Evolutionary conservation across 1,140 invertebrate species (phyloP), one percentile per base, ranked within the genome.

Genomic region (Ceratina calcarata): DNA sequence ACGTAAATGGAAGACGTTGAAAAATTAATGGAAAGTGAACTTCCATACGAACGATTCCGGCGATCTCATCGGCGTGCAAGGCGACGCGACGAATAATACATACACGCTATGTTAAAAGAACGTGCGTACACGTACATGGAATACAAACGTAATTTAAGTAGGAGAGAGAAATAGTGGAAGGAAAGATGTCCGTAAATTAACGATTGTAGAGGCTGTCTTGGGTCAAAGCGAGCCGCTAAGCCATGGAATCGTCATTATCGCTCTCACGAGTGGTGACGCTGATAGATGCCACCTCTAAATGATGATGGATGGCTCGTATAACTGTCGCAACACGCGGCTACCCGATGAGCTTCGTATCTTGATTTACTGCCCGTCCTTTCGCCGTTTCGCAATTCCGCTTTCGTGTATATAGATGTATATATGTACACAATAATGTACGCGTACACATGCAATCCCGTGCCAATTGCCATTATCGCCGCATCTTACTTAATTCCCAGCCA

Each of bases 221-320:
- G 86, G 88, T 89, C 86, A 88, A 87, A 88, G 85, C 82, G 67
- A 80, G 76, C 85, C 86, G 86, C 86, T 86, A 87, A 86, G 81
- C 83, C 86, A 79, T 85, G 84, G 85, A 85, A 88, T 89, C 87
- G 88, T 88, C 88, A 89, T 89, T 89, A 89, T 89, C 86, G 80
- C 86, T 84, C 85, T 83, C 83, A 81, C 83, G 86, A 89, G 83
- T 86, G 82, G 83, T 75, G 83, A 88, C 85, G 86, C 85, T 89
- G 87, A 88, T 87, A 85, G 87, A 89, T 87, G 86, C 83, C 83
- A 82, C 83, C 86, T 88, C 83, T 88, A 89, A 90, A 90, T 87
- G 89, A 91, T 91, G 90, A 91, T 89, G 81, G 89, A 91, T 91
- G 85, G 86, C 86, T 90, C 89, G 83, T 90, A 91, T 90, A 90